Base-by-base conservation (phyloP, 1,140 invertebrate species). In the Ceratina australensis region DNA sequence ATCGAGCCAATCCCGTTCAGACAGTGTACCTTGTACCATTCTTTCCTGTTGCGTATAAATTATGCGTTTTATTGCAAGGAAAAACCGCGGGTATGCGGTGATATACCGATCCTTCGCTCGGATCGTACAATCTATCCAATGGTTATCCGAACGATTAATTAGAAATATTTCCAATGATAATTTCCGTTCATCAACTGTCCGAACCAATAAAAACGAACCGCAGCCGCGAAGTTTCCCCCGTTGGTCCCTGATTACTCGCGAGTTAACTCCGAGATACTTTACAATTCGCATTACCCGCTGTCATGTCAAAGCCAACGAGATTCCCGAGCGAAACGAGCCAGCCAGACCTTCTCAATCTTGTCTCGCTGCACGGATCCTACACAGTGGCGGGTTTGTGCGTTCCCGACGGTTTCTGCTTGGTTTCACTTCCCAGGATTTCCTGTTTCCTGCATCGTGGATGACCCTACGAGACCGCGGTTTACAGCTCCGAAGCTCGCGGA, bases 371-470 rank as follows among this genome's bases (percentile, higher is more conserved):
- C 74, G 84, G 80, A 80, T 86, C 78, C 78, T 82, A 81, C 85
- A 90, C 88, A 89, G 87, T 88, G 83, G 74, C 75, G 84, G 77
- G 83, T 86, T 87, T 90, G 87, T 89, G 72, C 60, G 81, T 72
- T 80, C 78, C 69, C 83, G 83, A 67, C 69, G 52, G 83, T 90
- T 89, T 90, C 89, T 89, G 87, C 79, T 89, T 86, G 87, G 87
- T 87, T 90, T 89, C 80, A 87, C 85, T 82, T 74, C 81, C 88
- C 86, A 89, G 88, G 89, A 90, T 89, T 90, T 90, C 89, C 88
- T 90, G 88, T 90, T 90, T 90, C 88, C 89, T 90, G 86, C 86
- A 86, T 57, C 84, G 85, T 81, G 86, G 81, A 86, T 87, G 87
- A 86, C 82, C 87, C 79, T 82, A 85, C 80, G 84, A 68, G 79